Conservation (phyloP, 1,140 invertebrate genomes). For the Theocolax elegans region DNA sequence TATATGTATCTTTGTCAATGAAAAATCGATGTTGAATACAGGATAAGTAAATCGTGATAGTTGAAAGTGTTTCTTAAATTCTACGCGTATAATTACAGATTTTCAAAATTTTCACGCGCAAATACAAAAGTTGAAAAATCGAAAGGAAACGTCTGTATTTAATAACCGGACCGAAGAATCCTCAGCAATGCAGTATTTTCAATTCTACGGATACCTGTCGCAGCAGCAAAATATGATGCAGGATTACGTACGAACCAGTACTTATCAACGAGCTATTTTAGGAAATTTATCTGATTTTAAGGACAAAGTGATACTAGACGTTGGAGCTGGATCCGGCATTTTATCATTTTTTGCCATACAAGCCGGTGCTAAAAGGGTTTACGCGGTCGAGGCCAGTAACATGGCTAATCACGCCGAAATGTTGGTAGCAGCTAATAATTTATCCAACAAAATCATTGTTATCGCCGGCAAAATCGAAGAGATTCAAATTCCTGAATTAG, state of each 20-base stretch:
- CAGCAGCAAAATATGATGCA: constrained; percentile 99
- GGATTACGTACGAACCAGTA: constrained; percentile 98
- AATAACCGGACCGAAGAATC: constrained; percentile 97
- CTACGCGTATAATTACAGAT: too few species aligned
- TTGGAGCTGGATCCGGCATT: constrained; percentile 97
- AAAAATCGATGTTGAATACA: too few species aligned
- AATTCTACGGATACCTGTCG: constrained; percentile 98
- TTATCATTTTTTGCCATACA: constrained; percentile 98
- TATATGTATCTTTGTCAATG: too few species aligned
- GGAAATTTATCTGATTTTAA: constrained; percentile 94
- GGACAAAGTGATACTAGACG: constrained; percentile 94
- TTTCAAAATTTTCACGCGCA: constrained; percentile 81
- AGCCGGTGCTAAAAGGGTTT: constrained; percentile 96
- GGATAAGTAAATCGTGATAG: too few species aligned
- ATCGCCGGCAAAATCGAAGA: constrained; percentile 99
- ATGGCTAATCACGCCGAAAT: constrained; percentile 97
- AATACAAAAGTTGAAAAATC: constrained; percentile 81
- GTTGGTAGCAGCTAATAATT: constrained; percentile 90
- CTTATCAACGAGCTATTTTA: constrained; percentile 97
- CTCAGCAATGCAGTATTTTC: constrained; percentile 96
- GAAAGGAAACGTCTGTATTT: constrained; percentile 87
- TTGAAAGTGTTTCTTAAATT: too few species aligned
- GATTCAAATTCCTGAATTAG: constrained; percentile 92
- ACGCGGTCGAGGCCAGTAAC: constrained; percentile 97
- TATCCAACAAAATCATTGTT: constrained; percentile 87